Conservation (phyloP, 1,140 invertebrate species). For the Lerema accius region DNA sequence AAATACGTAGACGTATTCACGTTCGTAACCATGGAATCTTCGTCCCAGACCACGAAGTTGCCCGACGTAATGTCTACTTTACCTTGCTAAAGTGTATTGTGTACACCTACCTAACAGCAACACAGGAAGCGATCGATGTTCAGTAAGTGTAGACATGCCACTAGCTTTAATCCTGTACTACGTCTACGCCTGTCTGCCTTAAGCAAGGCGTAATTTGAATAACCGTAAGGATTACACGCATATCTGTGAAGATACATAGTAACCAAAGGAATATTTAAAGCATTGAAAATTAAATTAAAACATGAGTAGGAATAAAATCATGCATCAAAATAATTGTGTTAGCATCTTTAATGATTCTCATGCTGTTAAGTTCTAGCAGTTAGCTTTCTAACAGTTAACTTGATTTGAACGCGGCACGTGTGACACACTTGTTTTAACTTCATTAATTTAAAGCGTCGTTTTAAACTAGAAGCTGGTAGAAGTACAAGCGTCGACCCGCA, state of each 20-base stretch:
- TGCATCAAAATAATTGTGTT: slow-evolving; percentile 10
- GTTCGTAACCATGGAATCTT: slow-evolving; percentile 37
- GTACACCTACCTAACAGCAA: slow-evolving; percentile 29
- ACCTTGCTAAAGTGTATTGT: slow-evolving; percentile 14
- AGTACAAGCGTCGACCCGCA: slow-evolving; percentile 20
- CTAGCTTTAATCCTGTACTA: slow-evolving; percentile 44
- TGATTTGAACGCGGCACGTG: slow-evolving; percentile 40
- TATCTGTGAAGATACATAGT: slow-evolving; percentile 5
- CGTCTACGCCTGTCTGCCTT: slow-evolving; percentile 27
- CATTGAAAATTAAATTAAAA: too few relatives aligned
- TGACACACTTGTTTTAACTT: slow-evolving; percentile 45
- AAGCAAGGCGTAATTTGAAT: slow-evolving; percentile 24
- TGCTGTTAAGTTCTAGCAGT: background rate
- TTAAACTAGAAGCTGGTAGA: slow-evolving; percentile 41
- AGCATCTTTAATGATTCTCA: slow-evolving; percentile 13
- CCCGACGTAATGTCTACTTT: slow-evolving; percentile 28
- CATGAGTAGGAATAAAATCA: too few relatives aligned
- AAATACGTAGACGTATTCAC: background rate
- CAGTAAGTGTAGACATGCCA: slow-evolving; percentile 55
- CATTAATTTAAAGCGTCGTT: slow-evolving; percentile 52
- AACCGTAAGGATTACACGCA: background rate
- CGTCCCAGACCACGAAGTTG: slow-evolving; percentile 30
- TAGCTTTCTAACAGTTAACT: slow-evolving; percentile 31
- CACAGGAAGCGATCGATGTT: slow-evolving; percentile 56
- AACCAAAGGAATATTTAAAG: too few relatives aligned